Base-by-base conservation (phyloP, 2,113 vertebrate species). In the Noctilio leporinus region DNA sequence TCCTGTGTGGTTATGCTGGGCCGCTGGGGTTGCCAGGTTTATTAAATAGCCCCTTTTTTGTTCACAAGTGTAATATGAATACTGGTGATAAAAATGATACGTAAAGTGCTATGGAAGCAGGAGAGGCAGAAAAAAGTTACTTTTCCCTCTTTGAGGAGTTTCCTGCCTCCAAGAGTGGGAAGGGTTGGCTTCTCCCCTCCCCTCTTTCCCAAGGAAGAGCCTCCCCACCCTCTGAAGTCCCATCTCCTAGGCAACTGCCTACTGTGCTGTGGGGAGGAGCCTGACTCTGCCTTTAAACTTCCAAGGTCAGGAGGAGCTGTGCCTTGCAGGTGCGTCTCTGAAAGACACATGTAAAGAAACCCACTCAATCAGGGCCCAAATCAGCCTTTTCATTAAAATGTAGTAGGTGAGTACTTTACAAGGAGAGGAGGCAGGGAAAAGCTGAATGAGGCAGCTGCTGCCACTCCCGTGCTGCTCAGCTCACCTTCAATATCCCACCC, bases 311-410 rank as follows among this genome's bases (percentile, higher is more conserved):
- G 22, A 87, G 51, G 86, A 86, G 53, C 0, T 0, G 20, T 69
- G 22, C 77, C 47, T 86, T 82, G 19, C 40, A 72, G 76, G 64
- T 33, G 26, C 0, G 4, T 92, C 62, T 91, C 51, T 49, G 55
- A 89, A 89, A 90, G 81, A 88, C 28, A 26, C 19, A 24, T 19
- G 28, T 49, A 87, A 85, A 90, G 51, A 85, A 94, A 43, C 47
- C 40, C 73, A 85, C 40, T 82, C 51, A 89, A 75, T 86, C 82
- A 82, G 82, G 35, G 43, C 53, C 59, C 49, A 67, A 89, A 82
- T 40, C 67, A 94, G 64, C 43, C 78, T 65, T 89, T 84, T 93
- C 94, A 94, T 93, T 94, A 95, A 73, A 85, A 85, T 93, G 62
- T 82, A 94, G 69, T n/a, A 75, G 84, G 9, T 16, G 78, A 93